phyloP scores from a whole-genome alignment of 2,888 invertebrate species.

The Phengaris alcon region DNA sequence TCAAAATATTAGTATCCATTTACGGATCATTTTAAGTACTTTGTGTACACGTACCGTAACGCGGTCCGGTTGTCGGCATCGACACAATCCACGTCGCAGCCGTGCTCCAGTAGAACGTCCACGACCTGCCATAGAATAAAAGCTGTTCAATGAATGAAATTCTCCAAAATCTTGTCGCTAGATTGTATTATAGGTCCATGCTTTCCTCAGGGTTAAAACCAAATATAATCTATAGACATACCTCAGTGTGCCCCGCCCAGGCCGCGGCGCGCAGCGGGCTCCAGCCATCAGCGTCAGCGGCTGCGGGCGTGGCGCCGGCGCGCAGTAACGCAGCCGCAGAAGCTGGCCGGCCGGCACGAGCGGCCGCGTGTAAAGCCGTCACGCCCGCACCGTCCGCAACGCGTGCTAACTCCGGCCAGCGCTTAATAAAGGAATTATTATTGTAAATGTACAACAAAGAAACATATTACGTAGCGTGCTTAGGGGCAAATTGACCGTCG shows the following conservation, averaged over 20 bases:
- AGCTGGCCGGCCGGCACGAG: slow-evolving; percentile 87
- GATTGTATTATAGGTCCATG: too few relatives aligned
- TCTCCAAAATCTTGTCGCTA: too few relatives aligned
- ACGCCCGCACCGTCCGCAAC: slow-evolving; percentile 88
- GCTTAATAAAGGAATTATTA: slow-evolving; percentile 49
- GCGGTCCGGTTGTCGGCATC: slow-evolving; percentile 94
- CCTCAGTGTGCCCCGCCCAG: slow-evolving; percentile 96
- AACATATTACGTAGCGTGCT: too few relatives aligned
- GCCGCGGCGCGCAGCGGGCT: slow-evolving; percentile 94
- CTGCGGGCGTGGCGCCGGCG: slow-evolving; percentile 87
- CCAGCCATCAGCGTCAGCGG: slow-evolving; percentile 94
- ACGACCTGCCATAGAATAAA: slow-evolving; percentile 80
- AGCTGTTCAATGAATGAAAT: background rate
- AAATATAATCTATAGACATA: slow-evolving; percentile 41
- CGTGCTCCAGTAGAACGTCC: slow-evolving; percentile 86
- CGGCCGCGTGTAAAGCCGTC: slow-evolving; percentile 91
- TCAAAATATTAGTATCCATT: background rate
- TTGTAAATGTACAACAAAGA: background rate
- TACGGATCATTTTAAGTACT: background rate
- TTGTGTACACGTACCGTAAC: slow-evolving; percentile 66
- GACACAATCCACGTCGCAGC: slow-evolving; percentile 91
- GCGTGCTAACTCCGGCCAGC: slow-evolving; percentile 79
- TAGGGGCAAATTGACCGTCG: too few relatives aligned
- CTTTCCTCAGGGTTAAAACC: too few relatives aligned
- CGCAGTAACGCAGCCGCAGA: slow-evolving; percentile 83